These are phyloP conservation scores for Hydropotes inermis DNA, from an alignment of 2,113 vertebrate species.

Conservation along the genomic window DNA sequence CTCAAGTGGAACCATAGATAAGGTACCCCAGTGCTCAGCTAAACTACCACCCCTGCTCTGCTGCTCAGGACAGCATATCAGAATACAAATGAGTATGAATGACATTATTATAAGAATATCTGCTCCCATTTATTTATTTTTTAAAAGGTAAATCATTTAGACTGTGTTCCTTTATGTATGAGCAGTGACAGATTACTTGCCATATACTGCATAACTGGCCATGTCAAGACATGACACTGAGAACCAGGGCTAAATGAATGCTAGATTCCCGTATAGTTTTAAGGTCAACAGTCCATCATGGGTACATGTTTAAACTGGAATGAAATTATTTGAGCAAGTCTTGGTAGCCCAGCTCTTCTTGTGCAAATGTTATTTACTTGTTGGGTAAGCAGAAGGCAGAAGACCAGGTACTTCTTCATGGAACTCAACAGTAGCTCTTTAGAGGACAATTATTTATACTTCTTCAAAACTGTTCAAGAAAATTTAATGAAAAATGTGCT, in stretches of 20 bases:
- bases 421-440: background rate
- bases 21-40: background rate
- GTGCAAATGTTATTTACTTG: background rate
- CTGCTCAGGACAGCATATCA: background rate
- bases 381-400: background rate
- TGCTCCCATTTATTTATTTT: conserved; percentile 23
- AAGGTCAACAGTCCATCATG: background rate
- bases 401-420: background rate
- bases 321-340: background rate
- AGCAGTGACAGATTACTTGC: conserved; percentile 3
- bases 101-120: conserved; percentile 23
- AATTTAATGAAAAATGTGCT: background rate
- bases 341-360: background rate
- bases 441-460: background rate
- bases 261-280: background rate
- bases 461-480: conserved; percentile 5
- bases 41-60: background rate
- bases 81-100: conserved; percentile 24
- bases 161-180: background rate
- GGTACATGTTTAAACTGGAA: background rate
- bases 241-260: background rate
- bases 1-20: background rate
- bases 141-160: background rate
- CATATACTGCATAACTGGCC: background rate
- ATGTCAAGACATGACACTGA: background rate